Evolutionary conservation across 1,140 invertebrate species (phyloP).

Genomic region (Monomorium pharaonis): DNA sequence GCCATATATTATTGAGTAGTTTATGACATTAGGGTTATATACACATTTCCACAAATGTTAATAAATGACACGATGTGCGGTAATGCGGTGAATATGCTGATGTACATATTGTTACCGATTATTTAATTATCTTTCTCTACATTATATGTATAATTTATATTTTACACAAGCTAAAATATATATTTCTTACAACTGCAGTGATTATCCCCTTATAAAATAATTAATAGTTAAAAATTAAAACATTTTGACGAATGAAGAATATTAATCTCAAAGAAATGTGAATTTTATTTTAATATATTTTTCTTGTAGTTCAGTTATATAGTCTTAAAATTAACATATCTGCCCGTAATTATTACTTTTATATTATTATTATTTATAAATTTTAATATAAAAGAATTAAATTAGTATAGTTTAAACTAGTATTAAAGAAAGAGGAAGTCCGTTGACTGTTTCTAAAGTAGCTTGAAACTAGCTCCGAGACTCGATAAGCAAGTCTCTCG

Average conservation of each 20-base stretch:
- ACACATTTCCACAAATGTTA: conserved; percentile 2
- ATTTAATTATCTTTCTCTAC: conserved; percentile 32
- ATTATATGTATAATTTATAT: background rate
- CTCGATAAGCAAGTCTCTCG: background rate
- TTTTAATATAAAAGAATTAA: background rate
- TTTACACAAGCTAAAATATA: background rate
- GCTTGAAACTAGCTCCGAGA: background rate
- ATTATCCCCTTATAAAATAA: background rate
- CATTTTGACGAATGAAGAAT: background rate
- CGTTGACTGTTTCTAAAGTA: conserved; percentile 1
- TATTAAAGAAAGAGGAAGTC: background rate
- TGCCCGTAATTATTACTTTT: background rate
- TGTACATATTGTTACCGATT: conserved; percentile 1
- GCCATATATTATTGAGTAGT: conserved; percentile 7
- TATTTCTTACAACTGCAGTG: background rate
- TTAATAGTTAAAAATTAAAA: background rate
- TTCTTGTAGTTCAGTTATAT: background rate
- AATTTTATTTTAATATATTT: background rate
- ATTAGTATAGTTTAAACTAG: background rate
- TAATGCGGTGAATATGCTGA: background rate
- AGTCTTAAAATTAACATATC: background rate
- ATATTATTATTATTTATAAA: background rate
- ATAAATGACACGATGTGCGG: background rate
- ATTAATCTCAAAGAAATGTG: background rate
- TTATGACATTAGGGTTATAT: background rate